These are phyloP conservation scores for Shinisaurus crocodilurus DNA, from an alignment of 2,113 vertebrate species.

Conservation along the genomic window DNA sequence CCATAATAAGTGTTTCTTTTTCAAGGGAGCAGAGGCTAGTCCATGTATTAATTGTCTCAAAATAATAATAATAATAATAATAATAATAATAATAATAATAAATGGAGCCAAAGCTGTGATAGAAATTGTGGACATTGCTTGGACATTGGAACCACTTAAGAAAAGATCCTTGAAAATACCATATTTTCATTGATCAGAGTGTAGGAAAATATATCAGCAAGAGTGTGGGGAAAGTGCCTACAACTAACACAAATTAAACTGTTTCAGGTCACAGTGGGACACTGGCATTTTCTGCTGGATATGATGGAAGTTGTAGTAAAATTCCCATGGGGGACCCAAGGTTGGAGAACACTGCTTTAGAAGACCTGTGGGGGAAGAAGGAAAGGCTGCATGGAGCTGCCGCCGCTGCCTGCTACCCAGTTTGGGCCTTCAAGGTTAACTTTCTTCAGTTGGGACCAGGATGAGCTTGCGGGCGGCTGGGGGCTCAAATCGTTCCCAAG, in stretches of 20 bases:
- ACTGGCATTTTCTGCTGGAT: background rate
- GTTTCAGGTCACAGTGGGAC: background rate
- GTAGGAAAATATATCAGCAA: background rate
- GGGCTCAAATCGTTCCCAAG: background rate
- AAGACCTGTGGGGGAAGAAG: background rate
- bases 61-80: background rate
- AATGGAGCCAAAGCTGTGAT: background rate
- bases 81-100: background rate
- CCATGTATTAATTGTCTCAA: conserved; percentile 34
- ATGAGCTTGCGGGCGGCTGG: background rate
- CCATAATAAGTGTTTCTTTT: conserved; percentile 43
- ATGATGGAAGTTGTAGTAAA: background rate
- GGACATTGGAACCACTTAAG: background rate
- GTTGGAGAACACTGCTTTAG: background rate
- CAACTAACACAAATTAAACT: background rate
- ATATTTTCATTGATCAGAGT: background rate
- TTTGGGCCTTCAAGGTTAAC: background rate
- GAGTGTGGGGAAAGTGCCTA: too few species aligned
- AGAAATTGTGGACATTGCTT: conserved; percentile 40
- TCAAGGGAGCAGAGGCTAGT: conserved; percentile 54
- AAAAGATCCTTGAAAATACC: background rate
- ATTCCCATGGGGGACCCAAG: too few species aligned
- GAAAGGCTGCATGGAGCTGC: too few species aligned
- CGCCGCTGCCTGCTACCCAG: background rate
- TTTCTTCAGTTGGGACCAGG: background rate